These are phyloP conservation scores for Phrixothrix hirtus DNA, from an alignment of 2,888 invertebrate species.

Conservation along the genomic window DNA sequence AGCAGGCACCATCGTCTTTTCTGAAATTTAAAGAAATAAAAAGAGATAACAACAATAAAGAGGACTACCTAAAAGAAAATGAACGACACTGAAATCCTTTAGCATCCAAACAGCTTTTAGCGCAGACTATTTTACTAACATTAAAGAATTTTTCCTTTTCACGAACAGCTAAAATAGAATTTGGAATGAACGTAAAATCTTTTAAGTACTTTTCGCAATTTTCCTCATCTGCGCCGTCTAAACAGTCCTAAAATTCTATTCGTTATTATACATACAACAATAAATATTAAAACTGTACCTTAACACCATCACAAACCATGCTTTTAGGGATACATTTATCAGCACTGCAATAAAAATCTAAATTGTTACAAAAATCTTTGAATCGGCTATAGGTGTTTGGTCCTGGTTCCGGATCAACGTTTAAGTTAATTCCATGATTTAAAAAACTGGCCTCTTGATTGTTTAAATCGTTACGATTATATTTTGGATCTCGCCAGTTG, in stretches of 20 bases:
- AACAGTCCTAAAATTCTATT: constrained; percentile 58
- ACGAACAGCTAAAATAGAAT: constrained; percentile 56
- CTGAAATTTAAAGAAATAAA: no score
- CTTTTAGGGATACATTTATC: constrained; percentile 60
- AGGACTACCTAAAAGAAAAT: constrained; percentile 62
- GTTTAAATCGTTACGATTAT: neutral
- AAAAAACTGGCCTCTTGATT: no score
- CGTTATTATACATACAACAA: neutral
- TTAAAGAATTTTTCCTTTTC: constrained; percentile 63
- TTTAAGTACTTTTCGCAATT: constrained; percentile 57
- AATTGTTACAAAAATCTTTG: constrained; percentile 10
- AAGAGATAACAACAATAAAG: neutral
- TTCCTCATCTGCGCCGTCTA: constrained; percentile 62
- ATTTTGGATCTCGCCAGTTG: neutral
- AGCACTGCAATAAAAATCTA: constrained; percentile 36
- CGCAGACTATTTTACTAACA: constrained; percentile 61
- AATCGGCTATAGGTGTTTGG: neutral
- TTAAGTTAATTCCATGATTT: neutral
- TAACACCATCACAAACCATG: constrained; percentile 62
- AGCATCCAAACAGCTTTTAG: constrained; percentile 59
- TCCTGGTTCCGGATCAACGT: neutral
- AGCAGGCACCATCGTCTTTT: constrained; percentile 58
- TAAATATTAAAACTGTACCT: no score
- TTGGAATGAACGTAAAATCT: constrained; percentile 54
- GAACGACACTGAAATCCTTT: constrained; percentile 63